Evolutionary conservation across 2,888 invertebrate species (phyloP).

Genomic region (Agelastica alni): DNA sequence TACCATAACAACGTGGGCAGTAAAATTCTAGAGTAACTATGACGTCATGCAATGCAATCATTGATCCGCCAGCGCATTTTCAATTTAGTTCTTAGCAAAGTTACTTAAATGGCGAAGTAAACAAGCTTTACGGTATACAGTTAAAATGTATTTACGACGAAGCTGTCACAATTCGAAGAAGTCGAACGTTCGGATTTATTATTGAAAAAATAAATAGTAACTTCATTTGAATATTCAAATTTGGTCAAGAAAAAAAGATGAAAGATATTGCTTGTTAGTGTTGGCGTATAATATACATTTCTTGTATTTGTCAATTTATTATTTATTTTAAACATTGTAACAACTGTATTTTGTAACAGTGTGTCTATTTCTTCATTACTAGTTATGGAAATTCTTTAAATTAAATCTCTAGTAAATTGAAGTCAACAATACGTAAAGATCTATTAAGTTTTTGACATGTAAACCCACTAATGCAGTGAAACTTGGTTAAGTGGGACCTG

Average conservation of each 20-base stretch:
- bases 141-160: background rate
- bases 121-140: constrained; percentile 20
- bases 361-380: too few relatives aligned
- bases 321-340: too few relatives aligned
- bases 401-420: too few relatives aligned
- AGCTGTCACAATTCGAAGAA: background rate
- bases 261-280: background rate
- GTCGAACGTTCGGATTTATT: background rate
- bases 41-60: constrained; percentile 29
- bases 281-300: background rate
- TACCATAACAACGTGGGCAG: constrained; percentile 17
- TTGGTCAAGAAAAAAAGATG: background rate
- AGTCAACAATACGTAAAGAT: too few relatives aligned
- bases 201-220: background rate
- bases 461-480: too few relatives aligned
- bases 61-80: constrained; percentile 30
- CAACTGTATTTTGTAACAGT: too few relatives aligned
- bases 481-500: too few relatives aligned
- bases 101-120: constrained; percentile 31
- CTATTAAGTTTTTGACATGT: too few relatives aligned
- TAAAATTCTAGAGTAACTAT: constrained; percentile 8
- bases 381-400: too few relatives aligned
- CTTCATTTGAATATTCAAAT: background rate
- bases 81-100: background rate
- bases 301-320: too few relatives aligned